Evolutionary conservation across 2,888 invertebrate species (phyloP).

Genomic region (Acanthosepion esculentum): DNA sequence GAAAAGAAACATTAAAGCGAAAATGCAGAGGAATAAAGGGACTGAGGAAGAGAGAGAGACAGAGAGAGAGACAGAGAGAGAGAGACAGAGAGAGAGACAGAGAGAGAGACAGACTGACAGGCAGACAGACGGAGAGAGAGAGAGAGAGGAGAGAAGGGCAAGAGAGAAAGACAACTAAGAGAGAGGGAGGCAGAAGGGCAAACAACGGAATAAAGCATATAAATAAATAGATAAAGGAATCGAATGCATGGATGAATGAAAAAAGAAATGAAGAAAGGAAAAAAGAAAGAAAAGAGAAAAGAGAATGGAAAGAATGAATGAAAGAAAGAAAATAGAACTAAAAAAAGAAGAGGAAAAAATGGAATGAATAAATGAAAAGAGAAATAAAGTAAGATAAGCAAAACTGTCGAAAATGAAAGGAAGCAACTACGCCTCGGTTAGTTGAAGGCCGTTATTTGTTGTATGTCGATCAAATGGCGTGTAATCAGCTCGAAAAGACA

Average conservation of each 20-base stretch:
- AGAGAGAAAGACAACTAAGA: not conserved
- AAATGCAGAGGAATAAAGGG: no score
- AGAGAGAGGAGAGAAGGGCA: no score
- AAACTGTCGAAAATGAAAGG: not conserved
- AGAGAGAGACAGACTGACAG: not conserved
- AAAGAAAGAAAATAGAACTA: not conserved
- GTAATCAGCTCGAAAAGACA: conserved; percentile 14
- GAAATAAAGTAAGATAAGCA: not conserved
- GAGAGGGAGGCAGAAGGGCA: not conserved
- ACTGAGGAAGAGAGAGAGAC: no score
- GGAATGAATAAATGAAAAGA: not conserved
- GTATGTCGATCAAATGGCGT: not conserved
- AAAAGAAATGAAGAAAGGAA: not conserved
- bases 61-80: not conserved
- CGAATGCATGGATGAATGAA: not conserved
- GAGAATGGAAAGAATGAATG: not conserved
- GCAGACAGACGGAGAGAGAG: not conserved
- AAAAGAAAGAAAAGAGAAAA: no score
- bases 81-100: not conserved
- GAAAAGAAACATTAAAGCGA: no score
- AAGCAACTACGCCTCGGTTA: not conserved
- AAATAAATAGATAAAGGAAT: no score
- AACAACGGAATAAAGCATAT: not conserved
- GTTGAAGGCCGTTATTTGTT: not conserved
- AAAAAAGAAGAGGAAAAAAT: not conserved